A percentile compares a stretch with the other conserved stretches of the same genome.
Evolutionary conservation across 1,140 invertebrate species (phyloP).

Genomic region (Cataglyphis hispanica): DNA sequence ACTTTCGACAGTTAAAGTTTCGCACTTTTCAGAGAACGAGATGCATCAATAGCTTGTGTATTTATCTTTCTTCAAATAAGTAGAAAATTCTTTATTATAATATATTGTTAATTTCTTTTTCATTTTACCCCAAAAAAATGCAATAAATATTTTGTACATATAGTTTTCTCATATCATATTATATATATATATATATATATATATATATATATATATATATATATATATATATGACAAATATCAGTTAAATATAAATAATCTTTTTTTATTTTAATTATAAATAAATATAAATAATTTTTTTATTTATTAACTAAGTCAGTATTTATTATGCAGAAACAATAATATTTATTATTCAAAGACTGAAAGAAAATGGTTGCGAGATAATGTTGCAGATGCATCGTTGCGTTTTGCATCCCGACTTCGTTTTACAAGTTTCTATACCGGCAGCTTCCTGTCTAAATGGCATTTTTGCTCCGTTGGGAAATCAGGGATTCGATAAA

Average conservation of each 20-base stretch:
- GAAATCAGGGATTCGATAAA: conserved; percentile 79
- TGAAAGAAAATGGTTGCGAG: not conserved
- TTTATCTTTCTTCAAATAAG: conserved; percentile 1
- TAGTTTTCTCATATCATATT: not conserved
- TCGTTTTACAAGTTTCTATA: conserved; percentile 36
- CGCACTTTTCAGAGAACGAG: conserved; percentile 26
- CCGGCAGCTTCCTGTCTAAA: conserved; percentile 66
- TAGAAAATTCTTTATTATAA: not conserved
- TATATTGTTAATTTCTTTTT: not conserved
- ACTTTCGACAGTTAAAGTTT: conserved; percentile 55
- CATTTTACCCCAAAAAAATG: not conserved
- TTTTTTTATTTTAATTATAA: not conserved
- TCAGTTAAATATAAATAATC: not conserved
- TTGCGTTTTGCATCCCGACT: conserved; percentile 17
- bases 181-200: no score
- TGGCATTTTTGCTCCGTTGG: conserved; percentile 75
- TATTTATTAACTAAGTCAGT: not conserved
- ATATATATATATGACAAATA: not conserved
- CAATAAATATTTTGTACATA: no score
- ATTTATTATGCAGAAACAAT: not conserved
- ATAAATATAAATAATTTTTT: not conserved
- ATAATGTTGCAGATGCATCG: conserved; percentile 29
- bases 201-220: no score
- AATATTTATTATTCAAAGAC: conserved; percentile 21
- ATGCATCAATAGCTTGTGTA: conserved; percentile 32